phyloP scores from a whole-genome alignment of 1,140 invertebrate species.

The Drosophila ambigua region DNA sequence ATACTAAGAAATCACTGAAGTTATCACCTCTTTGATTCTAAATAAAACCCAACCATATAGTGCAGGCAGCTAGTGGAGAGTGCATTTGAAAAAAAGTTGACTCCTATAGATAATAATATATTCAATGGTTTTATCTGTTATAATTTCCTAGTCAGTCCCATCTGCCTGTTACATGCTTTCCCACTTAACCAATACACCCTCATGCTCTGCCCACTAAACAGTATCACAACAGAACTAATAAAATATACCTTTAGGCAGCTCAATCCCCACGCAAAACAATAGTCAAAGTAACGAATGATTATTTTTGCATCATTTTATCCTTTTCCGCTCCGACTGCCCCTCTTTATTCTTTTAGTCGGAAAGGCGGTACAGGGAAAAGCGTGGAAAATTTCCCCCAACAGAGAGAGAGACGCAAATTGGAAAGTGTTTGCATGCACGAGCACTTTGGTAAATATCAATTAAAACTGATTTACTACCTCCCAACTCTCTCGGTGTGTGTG shows the following conservation, averaged over 20 bases:
- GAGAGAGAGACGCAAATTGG: conserved; percentile 52
- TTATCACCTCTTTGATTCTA: too few species aligned
- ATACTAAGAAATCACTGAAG: too few species aligned
- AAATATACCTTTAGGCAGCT: conserved; percentile 13
- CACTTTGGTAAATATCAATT: conserved; percentile 82
- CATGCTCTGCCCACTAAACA: background rate
- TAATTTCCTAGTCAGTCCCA: too few species aligned
- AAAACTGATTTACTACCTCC: conserved; percentile 72
- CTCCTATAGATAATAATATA: too few species aligned
- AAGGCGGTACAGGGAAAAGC: conserved; percentile 19
- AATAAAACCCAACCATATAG: too few species aligned
- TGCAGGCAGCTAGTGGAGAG: too few species aligned
- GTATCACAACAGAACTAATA: conserved; percentile 10
- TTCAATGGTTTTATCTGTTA: too few species aligned
- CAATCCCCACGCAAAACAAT: conserved; percentile 13
- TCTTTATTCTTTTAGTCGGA: background rate
- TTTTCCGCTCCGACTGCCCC: conserved; percentile 1
- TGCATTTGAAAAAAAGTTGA: too few species aligned
- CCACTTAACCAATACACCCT: background rate
- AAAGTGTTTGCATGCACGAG: conserved; percentile 79
- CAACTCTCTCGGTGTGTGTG: conserved; percentile 10
- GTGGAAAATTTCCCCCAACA: conserved; percentile 45
- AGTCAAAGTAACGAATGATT: conserved; percentile 33
- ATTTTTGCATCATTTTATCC: conserved; percentile 40
- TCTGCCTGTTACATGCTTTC: too few species aligned